Conservation (phyloP, 2,888 invertebrate genomes). For the Nomada fucata region DNA sequence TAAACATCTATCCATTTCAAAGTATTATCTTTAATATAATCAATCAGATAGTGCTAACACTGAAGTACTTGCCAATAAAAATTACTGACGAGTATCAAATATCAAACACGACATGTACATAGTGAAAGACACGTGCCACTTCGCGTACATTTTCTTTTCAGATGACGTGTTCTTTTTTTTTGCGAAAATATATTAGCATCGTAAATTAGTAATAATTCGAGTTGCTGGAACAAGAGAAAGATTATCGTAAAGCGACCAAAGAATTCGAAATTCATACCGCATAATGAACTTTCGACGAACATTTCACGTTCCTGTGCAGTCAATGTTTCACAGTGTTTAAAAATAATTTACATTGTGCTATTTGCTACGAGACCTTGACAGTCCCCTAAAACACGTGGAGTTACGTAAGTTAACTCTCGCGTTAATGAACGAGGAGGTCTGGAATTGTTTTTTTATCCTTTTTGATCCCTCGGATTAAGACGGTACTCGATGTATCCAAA, state of each 20-base stretch:
- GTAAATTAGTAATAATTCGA: no score
- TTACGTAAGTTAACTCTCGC: slow-evolving; percentile 66
- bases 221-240: not conserved
- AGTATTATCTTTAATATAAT: not conserved
- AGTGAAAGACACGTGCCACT: slow-evolving; percentile 6
- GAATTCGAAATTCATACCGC: no score
- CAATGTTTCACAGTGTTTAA: slow-evolving; percentile 4
- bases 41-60: not conserved
- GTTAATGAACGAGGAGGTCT: slow-evolving; percentile 33
- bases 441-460: not conserved
- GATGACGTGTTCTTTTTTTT: not conserved
- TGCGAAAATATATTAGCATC: not conserved
- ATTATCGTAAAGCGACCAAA: no score
- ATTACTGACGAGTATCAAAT: not conserved
- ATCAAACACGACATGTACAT: not conserved
- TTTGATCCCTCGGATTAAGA: not conserved
- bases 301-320: not conserved
- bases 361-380: slow-evolving; percentile 50
- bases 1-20: not conserved
- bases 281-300: no score
- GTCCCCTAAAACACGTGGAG: slow-evolving; percentile 69
- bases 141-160: slow-evolving; percentile 1
- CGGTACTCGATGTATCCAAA: not conserved
- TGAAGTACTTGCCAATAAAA: not conserved
- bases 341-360: slow-evolving; percentile 41